These are phyloP conservation scores for Chiroxiphia lanceolata DNA, from an alignment of 2,797 vertebrate genomes.

Conservation along the genomic window DNA sequence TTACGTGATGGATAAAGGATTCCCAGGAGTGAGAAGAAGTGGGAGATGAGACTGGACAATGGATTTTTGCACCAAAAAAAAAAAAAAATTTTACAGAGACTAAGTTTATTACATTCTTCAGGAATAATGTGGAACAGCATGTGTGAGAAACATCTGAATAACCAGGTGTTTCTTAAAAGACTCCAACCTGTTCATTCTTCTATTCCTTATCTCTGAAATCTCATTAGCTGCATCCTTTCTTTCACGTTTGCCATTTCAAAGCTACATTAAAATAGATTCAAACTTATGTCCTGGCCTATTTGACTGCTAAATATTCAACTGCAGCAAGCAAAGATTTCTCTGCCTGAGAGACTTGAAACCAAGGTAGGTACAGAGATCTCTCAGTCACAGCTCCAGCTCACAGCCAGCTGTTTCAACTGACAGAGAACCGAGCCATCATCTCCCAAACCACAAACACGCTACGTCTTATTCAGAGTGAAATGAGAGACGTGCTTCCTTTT, in stretches of 20 bases:
- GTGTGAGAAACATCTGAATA: background rate
- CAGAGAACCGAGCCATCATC: background rate
- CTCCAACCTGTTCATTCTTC: background rate
- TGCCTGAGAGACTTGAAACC: background rate
- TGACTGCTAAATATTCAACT: background rate
- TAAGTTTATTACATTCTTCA: background rate
- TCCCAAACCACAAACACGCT: conserved; percentile 37
- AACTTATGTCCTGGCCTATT: background rate
- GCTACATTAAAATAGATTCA: background rate
- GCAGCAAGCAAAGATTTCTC: background rate
- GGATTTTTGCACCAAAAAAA: background rate
- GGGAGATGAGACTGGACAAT: background rate
- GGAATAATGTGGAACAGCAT: background rate
- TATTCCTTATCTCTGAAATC: background rate
- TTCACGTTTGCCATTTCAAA: background rate
- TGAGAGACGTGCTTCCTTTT: background rate
- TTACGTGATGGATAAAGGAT: accelerated
- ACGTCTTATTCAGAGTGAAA: conserved; percentile 35
- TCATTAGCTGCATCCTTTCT: background rate
- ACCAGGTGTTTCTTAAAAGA: background rate
- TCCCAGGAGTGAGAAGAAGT: background rate
- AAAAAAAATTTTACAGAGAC: too few species aligned
- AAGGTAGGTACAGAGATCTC: background rate
- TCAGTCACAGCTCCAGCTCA: background rate
- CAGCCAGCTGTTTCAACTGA: conserved; percentile 38